phyloP scores from a whole-genome alignment of 2,797 vertebrate species.

The Choloepus didactylus region DNA sequence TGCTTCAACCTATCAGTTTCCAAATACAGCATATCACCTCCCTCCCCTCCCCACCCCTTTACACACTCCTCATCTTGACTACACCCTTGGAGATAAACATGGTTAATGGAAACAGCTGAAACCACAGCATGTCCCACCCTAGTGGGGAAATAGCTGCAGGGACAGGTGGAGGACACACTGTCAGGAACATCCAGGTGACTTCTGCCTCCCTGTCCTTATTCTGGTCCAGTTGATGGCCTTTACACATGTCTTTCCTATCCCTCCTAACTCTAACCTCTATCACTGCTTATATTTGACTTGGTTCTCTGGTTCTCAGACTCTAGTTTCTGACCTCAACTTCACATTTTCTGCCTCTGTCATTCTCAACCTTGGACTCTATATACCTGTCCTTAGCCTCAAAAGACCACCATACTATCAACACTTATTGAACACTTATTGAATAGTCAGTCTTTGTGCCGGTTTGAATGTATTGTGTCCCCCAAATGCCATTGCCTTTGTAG shows the following conservation, averaged over 20 bases:
- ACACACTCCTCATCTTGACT: neutral
- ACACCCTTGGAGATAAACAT: conserved; percentile 62
- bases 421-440: neutral
- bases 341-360: neutral
- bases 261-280: neutral
- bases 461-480: too few relatives aligned
- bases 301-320: neutral
- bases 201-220: neutral
- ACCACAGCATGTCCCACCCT: conserved; percentile 22
- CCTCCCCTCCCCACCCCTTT: neutral
- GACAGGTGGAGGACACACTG: conserved; percentile 23
- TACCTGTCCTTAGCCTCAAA: neutral
- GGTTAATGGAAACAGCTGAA: conserved; percentile 24
- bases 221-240: neutral
- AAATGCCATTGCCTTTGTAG: too few relatives aligned
- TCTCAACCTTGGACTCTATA: neutral
- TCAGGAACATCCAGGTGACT: neutral
- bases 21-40: neutral
- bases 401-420: neutral
- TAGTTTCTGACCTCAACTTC: neutral
- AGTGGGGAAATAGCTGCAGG: conserved; percentile 61
- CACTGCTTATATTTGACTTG: neutral
- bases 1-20: neutral
- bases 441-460: neutral
- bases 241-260: neutral